Conservation (phyloP, 2,888 invertebrate genomes). For the Neocrepidodera transversa region DNA sequence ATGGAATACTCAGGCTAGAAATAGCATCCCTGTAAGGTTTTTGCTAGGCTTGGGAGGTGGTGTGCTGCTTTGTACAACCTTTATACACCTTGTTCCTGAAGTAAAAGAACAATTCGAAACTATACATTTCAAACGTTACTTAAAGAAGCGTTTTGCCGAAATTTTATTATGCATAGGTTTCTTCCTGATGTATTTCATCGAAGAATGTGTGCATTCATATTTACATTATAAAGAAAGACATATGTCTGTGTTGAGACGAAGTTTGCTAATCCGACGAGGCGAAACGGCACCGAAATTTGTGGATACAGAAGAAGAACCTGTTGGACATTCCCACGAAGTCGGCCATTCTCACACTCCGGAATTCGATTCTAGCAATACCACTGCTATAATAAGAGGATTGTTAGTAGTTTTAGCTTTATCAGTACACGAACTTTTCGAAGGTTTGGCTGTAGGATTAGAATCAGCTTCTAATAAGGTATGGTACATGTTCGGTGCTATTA, state of each 20-base stretch:
- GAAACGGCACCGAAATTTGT: not conserved
- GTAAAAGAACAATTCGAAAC: constrained; percentile 73
- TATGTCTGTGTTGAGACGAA: constrained; percentile 49
- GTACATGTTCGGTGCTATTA: constrained; percentile 85
- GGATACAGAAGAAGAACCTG: not conserved
- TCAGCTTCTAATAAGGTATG: constrained; percentile 62
- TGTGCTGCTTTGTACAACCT: constrained; percentile 81
- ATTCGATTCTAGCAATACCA: constrained; percentile 48
- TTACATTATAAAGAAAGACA: constrained; percentile 62
- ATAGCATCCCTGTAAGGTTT: constrained; percentile 65
- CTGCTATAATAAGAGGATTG: constrained; percentile 69
- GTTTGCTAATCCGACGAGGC: constrained; percentile 53
- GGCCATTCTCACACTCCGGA: constrained; percentile 50
- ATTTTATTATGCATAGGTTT: constrained; percentile 78
- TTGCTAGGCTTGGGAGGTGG: constrained; percentile 81
- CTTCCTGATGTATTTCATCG: constrained; percentile 80
- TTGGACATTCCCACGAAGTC: constrained; percentile 21
- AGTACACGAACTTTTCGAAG: constrained; percentile 87
- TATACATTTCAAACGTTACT: constrained; percentile 63
- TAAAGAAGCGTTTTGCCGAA: constrained; percentile 72
- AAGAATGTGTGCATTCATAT: constrained; percentile 77
- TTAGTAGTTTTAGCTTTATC: constrained; percentile 84
- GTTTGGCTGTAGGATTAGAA: constrained; percentile 82
- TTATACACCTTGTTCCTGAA: constrained; percentile 82
- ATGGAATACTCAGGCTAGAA: constrained; percentile 61